Evolutionary conservation across 1,140 invertebrate genomes (phyloP).

Genomic region (Achatina immaculata): DNA sequence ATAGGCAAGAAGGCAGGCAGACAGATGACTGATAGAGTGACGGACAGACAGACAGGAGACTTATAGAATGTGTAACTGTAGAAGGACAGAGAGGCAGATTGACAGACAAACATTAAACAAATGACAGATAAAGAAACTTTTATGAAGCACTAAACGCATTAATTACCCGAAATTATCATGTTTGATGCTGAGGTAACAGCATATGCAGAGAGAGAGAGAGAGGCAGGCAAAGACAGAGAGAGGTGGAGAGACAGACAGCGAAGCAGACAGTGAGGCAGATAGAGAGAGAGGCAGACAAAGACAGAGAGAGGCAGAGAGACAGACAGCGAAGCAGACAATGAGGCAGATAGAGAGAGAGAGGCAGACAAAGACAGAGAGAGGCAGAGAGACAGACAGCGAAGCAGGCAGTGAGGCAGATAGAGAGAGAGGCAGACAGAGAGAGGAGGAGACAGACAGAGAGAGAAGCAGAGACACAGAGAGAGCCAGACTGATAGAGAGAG

Average conservation of each 20-base stretch:
- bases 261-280: no score
- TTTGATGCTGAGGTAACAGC: no score
- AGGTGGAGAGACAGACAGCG: no score
- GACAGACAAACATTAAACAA: neutral
- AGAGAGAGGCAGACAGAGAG: slow-evolving; percentile 27
- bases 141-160: no score
- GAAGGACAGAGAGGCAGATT: neutral
- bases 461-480: no score
- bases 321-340: slow-evolving; percentile 1
- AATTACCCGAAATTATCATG: no score
- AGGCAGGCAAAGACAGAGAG: no score
- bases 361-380: slow-evolving; percentile 2
- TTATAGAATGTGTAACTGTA: no score
- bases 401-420: slow-evolving; percentile 47
- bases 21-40: neutral
- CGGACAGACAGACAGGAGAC: neutral
- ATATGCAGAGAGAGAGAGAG: neutral
- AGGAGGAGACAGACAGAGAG: neutral
- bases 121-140: neutral
- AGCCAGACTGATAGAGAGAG: no score
- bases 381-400: slow-evolving; percentile 21
- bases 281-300: neutral
- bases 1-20: no score
- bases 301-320: neutral
- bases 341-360: neutral